Conservation (phyloP, 1,140 invertebrate genomes). For the Heterodera schachtii region DNA sequence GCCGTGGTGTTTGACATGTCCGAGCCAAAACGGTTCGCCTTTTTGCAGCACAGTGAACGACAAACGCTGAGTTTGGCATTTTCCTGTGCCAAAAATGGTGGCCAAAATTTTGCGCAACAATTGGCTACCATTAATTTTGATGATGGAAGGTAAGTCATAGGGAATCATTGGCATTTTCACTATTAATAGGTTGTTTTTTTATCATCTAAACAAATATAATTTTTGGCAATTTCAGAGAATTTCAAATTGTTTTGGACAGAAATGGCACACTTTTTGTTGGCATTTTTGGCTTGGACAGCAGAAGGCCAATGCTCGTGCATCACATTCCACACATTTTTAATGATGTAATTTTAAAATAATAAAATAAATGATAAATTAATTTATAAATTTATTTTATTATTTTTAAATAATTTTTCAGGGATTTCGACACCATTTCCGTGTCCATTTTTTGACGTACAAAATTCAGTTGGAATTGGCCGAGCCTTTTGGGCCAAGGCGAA, state of each 20-base stretch:
- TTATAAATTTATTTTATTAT: constrained; percentile 51
- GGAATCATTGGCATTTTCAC: too few relatives aligned
- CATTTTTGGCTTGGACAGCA: neutral
- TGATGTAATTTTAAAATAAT: constrained; percentile 31
- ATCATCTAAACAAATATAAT: too few relatives aligned
- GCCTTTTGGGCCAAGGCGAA: neutral
- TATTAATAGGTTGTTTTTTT: too few relatives aligned
- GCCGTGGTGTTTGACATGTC: constrained; percentile 43
- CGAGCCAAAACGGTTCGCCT: constrained; percentile 44
- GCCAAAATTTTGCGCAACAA: constrained; percentile 24
- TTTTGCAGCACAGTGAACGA: constrained; percentile 45
- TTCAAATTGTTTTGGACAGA: constrained; percentile 33
- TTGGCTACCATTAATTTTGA: constrained; percentile 39
- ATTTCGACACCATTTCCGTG: neutral
- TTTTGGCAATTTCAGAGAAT: constrained; percentile 28
- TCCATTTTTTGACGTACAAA: neutral
- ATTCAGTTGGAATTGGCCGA: neutral
- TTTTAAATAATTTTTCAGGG: constrained; percentile 1
- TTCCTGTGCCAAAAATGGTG: constrained; percentile 19
- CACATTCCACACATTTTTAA: neutral
- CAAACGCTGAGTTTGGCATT: constrained; percentile 50
- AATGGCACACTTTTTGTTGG: constrained; percentile 39
- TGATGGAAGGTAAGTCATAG: constrained; percentile 28
- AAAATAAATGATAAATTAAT: constrained; percentile 45
- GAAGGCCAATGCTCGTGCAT: neutral